Evolutionary conservation across 2,888 invertebrate species (phyloP), one percentile per base, ranked within the genome.

Genomic region (Adelphocoris suturalis): DNA sequence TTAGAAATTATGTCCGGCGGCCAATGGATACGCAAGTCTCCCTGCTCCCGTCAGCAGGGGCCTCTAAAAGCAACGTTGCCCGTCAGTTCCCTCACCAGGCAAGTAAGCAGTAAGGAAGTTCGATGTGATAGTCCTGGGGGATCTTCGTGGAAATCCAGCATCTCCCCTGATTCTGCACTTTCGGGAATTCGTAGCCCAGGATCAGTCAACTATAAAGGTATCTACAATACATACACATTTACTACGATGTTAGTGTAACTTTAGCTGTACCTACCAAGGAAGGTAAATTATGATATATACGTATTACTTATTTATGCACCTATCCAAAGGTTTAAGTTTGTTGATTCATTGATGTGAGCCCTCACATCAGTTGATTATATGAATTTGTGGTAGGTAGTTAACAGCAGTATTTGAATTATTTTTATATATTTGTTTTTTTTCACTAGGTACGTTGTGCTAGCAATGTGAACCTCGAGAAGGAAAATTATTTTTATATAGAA

Each of bases 11-110:
- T 89, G 89, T 89, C 89, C 47, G 46, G 82, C 19, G 23, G 82
- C 23, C 93, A 93, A 90, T 93, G 95, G 92, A 95, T 95, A 92
- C 95, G 96, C 92, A 96, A 96, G 94, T 95, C 96, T 90, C 96
- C 96, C 92, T 91, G 91, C 68, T 93, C 93, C 90, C 47, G 88
- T 19, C 94, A 95, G 93, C 94, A 94, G 92, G 96, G 96, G 89
- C 96, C 96, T 92, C 95, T 96, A 95, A 95, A 96, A 93, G 96
- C 96, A 90, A 96, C 96, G 90, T 94, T 97, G 93, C 96, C 96
- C 92, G 96, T 96, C 92, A 95, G 96, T 89, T 96, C 96, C 90
- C 95, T 96, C 91, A 94, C 96, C 93, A 95, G 96, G 93, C 95
- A 95, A 92, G 95, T 95, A 92, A 95, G 95, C 91, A 95, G 95